Conservation (phyloP, 2,113 vertebrate genomes). For the Barnardius zonarius region DNA sequence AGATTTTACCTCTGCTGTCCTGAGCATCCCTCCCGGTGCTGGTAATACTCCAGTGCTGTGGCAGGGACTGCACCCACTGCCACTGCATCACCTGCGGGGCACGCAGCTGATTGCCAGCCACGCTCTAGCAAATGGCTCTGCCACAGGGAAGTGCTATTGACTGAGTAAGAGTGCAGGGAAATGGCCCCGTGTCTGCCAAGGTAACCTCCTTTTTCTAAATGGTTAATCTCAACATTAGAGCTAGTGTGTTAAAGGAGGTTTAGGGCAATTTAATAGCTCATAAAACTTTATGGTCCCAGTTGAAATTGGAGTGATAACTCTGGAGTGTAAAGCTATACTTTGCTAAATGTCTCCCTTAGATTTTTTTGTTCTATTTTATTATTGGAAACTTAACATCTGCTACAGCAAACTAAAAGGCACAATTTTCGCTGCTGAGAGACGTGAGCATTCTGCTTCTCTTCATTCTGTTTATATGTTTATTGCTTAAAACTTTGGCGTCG, state of each 20-base stretch:
- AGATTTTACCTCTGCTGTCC: background rate
- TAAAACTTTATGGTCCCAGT: slow-evolving; percentile 77
- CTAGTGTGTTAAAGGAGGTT: slow-evolving; percentile 70
- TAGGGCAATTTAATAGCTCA: slow-evolving; percentile 78
- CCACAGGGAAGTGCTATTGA: slow-evolving; percentile 41
- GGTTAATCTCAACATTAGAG: slow-evolving; percentile 61
- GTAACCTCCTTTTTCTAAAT: slow-evolving; percentile 64
- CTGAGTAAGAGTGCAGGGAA: background rate
- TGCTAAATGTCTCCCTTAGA: slow-evolving; percentile 62
- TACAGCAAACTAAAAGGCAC: slow-evolving; percentile 37
- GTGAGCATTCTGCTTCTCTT: slow-evolving; percentile 5
- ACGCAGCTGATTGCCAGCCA: background rate
- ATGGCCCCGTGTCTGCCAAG: slow-evolving; percentile 15
- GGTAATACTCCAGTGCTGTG: background rate
- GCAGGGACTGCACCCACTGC: background rate
- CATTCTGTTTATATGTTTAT: slow-evolving; percentile 61
- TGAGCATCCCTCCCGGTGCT: background rate
- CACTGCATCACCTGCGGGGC: slow-evolving; percentile 34
- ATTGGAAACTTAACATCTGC: slow-evolving; percentile 73
- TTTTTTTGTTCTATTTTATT: slow-evolving; percentile 61
- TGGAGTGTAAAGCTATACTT: slow-evolving; percentile 47
- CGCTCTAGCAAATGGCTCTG: background rate
- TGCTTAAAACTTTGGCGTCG: slow-evolving; percentile 56
- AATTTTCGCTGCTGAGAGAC: slow-evolving; percentile 49
- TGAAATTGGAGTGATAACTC: slow-evolving; percentile 76